Percentiles rank a stretch among this genome's conserved stretches.
Conservation (phyloP, 1,140 invertebrate genomes). For the Belonocnema kinseyi region DNA sequence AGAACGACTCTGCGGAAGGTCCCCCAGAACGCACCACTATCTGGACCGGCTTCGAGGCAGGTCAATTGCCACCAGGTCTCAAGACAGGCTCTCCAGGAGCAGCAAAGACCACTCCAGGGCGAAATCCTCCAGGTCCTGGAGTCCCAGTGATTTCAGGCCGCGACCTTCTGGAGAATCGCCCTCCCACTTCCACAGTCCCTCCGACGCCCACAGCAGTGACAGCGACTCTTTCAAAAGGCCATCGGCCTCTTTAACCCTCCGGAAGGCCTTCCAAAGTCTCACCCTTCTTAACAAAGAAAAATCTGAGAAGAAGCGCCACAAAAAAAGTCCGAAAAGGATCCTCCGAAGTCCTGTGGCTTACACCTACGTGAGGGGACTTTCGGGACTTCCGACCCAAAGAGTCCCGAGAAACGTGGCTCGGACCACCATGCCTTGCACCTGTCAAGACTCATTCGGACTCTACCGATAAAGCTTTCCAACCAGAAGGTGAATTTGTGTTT, state of each 20-base stretch:
- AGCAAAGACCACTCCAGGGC: constrained; percentile 49
- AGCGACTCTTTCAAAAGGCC: constrained; percentile 76
- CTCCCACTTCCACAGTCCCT: constrained; percentile 63
- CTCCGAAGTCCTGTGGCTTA: constrained; percentile 85
- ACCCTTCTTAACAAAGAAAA: constrained; percentile 76
- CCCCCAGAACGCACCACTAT: constrained; percentile 54
- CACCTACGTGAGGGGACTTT: constrained; percentile 86
- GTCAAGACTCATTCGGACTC: constrained; percentile 54
- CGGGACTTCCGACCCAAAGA: constrained; percentile 86
- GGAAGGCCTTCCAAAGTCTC: constrained; percentile 82
- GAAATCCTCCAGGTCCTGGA: constrained; percentile 67
- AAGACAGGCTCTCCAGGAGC: constrained; percentile 57
- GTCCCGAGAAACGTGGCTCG: constrained; percentile 78
- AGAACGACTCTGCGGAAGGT: constrained; percentile 57
- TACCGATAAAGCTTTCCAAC: constrained; percentile 48
- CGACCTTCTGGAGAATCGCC: constrained; percentile 53
- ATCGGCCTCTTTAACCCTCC: constrained; percentile 81
- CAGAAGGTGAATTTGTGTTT: background rate
- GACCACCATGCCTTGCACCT: constrained; percentile 54
- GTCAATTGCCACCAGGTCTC: constrained; percentile 50
- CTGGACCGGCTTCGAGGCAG: constrained; percentile 54
- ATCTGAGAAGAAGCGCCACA: constrained; percentile 64
- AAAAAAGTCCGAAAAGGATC: constrained; percentile 82
- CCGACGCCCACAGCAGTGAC: constrained; percentile 71
- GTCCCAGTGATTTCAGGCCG: constrained; percentile 52